A percentile compares a stretch with the other conserved stretches of the same genome.
phyloP scores from a whole-genome alignment of 2,113 vertebrate species.

The Chionodraco myersi region DNA sequence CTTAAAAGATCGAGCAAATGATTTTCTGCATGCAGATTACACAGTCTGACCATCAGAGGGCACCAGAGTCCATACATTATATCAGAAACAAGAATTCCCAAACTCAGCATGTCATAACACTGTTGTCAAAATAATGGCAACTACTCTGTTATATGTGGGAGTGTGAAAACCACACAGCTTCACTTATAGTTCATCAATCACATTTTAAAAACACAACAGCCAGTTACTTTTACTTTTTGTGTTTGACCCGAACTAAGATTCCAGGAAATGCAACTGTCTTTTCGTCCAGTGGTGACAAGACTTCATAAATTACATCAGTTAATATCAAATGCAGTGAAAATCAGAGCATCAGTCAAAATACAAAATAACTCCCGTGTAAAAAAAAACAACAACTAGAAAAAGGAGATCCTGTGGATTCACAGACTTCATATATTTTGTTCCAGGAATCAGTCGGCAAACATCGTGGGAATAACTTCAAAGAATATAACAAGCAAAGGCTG shows the following conservation, averaged over 20 bases:
- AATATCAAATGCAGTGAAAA: neutral
- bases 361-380: neutral
- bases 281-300: neutral
- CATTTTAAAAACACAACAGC: neutral
- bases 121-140: neutral
- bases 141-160: neutral
- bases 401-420: neutral
- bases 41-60: constrained; percentile 46
- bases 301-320: neutral
- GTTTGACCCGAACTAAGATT: neutral
- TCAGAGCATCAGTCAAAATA: neutral
- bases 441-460: constrained; percentile 12
- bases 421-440: neutral
- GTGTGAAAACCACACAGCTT: neutral
- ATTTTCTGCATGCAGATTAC: neutral
- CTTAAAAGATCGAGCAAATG: neutral
- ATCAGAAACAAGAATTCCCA: neutral
- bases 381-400: neutral
- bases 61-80: constrained; percentile 39
- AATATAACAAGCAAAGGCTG: constrained; percentile 4
- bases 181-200: constrained; percentile 15
- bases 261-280: neutral
- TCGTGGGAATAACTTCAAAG: neutral
- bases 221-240: neutral
- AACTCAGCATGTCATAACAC: constrained; percentile 1